Percentiles rank a stretch among this genome's conserved stretches.
Evolutionary conservation across 2,888 invertebrate genomes (phyloP).

Genomic region (Drosophila monieri): DNA sequence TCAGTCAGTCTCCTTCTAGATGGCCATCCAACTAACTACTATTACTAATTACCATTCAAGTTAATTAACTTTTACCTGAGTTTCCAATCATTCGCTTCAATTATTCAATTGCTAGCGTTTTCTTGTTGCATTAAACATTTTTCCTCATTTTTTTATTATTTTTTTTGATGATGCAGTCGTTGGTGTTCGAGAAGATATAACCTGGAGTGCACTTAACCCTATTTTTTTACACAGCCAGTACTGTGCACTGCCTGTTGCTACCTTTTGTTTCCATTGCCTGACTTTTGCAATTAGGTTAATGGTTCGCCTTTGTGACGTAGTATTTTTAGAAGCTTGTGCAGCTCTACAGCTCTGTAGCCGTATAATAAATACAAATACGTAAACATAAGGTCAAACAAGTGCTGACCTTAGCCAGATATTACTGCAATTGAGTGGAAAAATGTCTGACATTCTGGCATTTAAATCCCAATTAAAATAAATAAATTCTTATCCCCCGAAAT

Average conservation of each 20-base stretch:
- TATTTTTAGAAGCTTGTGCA: conserved; percentile 40
- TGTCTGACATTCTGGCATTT: neutral
- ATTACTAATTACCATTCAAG: conserved; percentile 66
- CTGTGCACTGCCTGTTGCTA: conserved; percentile 26
- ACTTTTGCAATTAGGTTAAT: conserved; percentile 71
- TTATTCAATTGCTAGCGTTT: conserved; percentile 20
- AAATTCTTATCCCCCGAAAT: neutral
- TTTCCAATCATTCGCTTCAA: conserved; percentile 22
- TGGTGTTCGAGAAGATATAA: conserved; percentile 14
- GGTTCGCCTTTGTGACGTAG: conserved; percentile 63
- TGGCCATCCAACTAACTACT: conserved; percentile 50
- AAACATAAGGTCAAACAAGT: conserved; percentile 26
- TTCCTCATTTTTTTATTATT: conserved; percentile 20
- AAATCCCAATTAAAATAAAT: neutral
- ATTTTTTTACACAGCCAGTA: conserved; percentile 12
- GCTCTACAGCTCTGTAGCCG: conserved; percentile 14
- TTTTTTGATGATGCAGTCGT: conserved; percentile 34
- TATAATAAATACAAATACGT: conserved; percentile 36
- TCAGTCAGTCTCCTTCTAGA: neutral
- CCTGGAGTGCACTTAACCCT: conserved; percentile 39
- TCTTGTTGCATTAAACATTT: conserved; percentile 32
- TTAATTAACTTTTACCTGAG: conserved; percentile 50
- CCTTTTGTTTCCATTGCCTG: conserved; percentile 49
- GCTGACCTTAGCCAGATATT: conserved; percentile 29
- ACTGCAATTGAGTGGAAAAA: conserved; percentile 30